Conservation (phyloP, 2,113 vertebrate genomes). For the Nothocercus nigrocapillus region DNA sequence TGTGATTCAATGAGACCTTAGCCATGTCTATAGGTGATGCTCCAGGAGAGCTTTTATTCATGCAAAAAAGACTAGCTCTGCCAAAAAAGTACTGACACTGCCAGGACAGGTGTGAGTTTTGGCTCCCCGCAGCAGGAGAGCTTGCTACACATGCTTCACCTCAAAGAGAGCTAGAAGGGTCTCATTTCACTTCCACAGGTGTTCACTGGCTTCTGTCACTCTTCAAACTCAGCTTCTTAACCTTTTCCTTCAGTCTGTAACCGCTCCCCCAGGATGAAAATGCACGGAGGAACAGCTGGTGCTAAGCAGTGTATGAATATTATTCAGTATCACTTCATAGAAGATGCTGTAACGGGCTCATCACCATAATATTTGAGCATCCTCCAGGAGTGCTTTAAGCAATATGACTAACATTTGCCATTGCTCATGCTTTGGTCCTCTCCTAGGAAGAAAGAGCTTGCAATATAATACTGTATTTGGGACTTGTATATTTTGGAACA, state of each 20-base stretch:
- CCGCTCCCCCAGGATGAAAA: conserved; percentile 32
- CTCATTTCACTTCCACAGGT: conserved; percentile 72
- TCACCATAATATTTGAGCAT: conserved; percentile 65
- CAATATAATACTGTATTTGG: not conserved
- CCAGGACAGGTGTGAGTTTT: conserved; percentile 69
- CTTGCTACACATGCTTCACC: conserved; percentile 52
- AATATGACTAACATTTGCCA: conserved; percentile 26
- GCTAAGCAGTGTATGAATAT: conserved; percentile 53
- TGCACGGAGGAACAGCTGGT: not conserved
- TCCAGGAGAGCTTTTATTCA: conserved; percentile 35
- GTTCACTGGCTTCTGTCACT: conserved; percentile 49
- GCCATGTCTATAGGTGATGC: not conserved
- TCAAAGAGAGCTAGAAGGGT: conserved; percentile 65
- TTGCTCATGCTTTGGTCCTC: not conserved
- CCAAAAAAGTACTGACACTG: conserved; percentile 7
- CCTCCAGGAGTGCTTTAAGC: conserved; percentile 45
- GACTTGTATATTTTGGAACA: not conserved
- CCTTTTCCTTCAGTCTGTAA: conserved; percentile 56
- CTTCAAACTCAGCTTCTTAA: conserved; percentile 66
- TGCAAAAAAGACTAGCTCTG: conserved; percentile 43
- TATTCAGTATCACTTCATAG: conserved; percentile 60
- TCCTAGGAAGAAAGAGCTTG: not conserved
- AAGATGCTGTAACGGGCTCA: conserved; percentile 53
- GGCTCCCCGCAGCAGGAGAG: conserved; percentile 69
- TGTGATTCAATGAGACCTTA: not conserved